These are phyloP conservation scores for Tridacna crocea DNA, from an alignment of 2,888 invertebrate genomes.

Conservation along the genomic window DNA sequence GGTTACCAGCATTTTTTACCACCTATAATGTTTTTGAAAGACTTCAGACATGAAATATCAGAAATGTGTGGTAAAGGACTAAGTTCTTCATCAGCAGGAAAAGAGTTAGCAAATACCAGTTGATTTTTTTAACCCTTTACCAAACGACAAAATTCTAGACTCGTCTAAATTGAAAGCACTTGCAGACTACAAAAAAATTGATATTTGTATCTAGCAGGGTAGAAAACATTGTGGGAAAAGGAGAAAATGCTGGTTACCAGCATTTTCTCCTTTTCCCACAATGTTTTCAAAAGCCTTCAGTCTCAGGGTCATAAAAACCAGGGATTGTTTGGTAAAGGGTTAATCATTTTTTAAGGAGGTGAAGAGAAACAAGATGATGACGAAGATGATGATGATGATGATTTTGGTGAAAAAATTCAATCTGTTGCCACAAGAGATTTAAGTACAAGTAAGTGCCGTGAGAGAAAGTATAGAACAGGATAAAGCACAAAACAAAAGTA, in stretches of 20 bases:
- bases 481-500: too few species aligned
- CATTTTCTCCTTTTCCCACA: constrained; percentile 11
- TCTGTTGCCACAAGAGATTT: too few species aligned
- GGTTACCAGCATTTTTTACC: too few species aligned
- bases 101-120: too few species aligned
- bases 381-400: too few species aligned
- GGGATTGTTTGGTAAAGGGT: background rate
- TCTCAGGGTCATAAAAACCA: background rate
- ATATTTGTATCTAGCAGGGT: background rate
- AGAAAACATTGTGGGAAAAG: background rate
- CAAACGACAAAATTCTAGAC: background rate
- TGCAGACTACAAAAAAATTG: background rate
- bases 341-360: background rate
- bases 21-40: too few species aligned
- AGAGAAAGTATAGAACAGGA: too few species aligned
- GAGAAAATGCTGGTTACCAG: background rate
- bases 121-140: background rate
- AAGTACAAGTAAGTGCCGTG: too few species aligned
- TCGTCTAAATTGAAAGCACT: background rate
- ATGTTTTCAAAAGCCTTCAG: background rate
- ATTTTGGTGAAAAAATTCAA: too few species aligned
- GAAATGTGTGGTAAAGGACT: too few species aligned
- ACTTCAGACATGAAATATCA: too few species aligned
- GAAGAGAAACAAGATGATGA: background rate
- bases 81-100: too few species aligned